phyloP scores from a whole-genome alignment of 2,113 vertebrate species.

The Psittacara wagleri region DNA sequence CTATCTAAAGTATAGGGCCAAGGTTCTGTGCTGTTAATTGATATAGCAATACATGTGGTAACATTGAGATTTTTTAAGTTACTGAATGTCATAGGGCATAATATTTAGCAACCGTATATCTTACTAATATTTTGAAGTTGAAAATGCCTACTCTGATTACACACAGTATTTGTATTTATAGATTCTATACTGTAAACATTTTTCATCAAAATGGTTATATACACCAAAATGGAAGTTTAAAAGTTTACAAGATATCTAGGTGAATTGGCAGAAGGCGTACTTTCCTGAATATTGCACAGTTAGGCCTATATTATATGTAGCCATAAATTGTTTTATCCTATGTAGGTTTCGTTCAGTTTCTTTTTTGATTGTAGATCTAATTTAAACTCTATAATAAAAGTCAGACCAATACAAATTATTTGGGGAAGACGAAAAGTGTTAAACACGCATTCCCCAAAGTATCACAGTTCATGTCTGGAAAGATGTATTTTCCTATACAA shows the following conservation, averaged over 20 bases:
- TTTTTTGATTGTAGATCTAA: not conserved
- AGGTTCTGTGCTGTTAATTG: slow-evolving; percentile 53
- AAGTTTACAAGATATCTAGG: not conserved
- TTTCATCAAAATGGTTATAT: not conserved
- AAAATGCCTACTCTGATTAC: not conserved
- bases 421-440: not conserved
- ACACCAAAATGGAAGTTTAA: not conserved
- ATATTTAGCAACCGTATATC: not conserved
- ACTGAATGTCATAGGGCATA: not conserved
- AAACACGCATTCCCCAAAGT: not conserved
- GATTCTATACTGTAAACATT: not conserved
- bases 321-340: not conserved
- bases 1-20: slow-evolving; percentile 35
- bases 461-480: not conserved
- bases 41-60: slow-evolving; percentile 28
- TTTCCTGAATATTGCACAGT: not conserved
- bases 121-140: slow-evolving; percentile 26
- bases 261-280: not conserved
- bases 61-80: slow-evolving; percentile 9
- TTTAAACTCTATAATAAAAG: not conserved
- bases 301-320: not conserved
- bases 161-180: not conserved
- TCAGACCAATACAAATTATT: not conserved
- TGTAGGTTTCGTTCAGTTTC: not conserved
- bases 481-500: not conserved